Evolutionary conservation across 2,888 invertebrate species (phyloP).

Genomic region (Melipona bicolor): DNA sequence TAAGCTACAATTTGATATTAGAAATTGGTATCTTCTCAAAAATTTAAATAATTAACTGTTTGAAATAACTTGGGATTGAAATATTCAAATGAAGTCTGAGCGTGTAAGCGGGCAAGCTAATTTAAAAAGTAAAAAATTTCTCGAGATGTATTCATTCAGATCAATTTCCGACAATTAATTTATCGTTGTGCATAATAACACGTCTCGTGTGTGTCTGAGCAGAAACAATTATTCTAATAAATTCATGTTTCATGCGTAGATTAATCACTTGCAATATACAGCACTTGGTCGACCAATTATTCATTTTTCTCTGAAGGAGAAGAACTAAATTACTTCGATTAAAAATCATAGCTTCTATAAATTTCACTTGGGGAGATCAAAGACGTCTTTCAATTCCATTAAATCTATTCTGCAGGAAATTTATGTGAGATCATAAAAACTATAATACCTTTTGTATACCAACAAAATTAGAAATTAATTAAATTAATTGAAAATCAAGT

Average conservation of each 20-base stretch:
- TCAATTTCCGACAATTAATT: slow-evolving; percentile 13
- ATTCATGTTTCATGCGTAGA: neutral
- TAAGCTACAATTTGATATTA: slow-evolving; percentile 6
- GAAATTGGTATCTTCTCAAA: neutral
- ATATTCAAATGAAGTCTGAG: neutral
- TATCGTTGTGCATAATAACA: slow-evolving; percentile 19
- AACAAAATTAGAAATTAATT: too few relatives aligned
- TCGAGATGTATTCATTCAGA: neutral
- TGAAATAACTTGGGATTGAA: neutral
- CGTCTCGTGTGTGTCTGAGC: neutral
- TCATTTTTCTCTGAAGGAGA: slow-evolving; percentile 20
- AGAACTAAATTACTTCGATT: slow-evolving; percentile 34
- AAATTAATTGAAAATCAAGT: neutral
- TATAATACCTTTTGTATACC: neutral
- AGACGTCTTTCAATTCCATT: slow-evolving; percentile 1
- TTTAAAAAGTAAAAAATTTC: neutral
- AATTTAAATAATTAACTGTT: slow-evolving; percentile 26
- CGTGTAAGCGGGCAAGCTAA: neutral
- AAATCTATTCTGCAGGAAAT: neutral
- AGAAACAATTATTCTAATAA: slow-evolving; percentile 15
- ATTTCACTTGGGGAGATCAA: slow-evolving; percentile 19
- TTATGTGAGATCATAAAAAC: neutral
- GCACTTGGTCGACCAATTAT: slow-evolving; percentile 43
- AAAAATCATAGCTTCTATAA: slow-evolving; percentile 25
- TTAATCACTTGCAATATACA: slow-evolving; percentile 35